Conservation (phyloP, 2,113 vertebrate genomes). For the Cricetomys ansorgei region DNA sequence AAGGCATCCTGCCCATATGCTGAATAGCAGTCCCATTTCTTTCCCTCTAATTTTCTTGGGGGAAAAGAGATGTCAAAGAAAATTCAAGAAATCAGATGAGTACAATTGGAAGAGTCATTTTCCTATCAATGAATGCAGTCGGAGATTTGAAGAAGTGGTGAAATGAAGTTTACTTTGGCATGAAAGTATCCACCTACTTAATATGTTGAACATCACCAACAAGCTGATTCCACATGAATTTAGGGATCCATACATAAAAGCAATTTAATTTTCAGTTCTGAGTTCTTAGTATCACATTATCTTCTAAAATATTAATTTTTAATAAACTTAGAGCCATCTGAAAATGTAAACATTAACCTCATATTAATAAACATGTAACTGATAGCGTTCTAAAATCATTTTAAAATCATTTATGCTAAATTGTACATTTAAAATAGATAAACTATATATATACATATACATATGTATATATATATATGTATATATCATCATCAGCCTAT, state of each 20-base stretch:
- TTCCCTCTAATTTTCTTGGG: conserved; percentile 82
- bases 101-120: conserved; percentile 78
- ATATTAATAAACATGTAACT: conserved; percentile 84
- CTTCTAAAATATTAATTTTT: conserved; percentile 82
- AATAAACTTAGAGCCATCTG: conserved; percentile 83
- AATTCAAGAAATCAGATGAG: conserved; percentile 88
- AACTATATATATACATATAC: too few relatives aligned
- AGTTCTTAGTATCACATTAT: conserved; percentile 81
- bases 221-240: conserved; percentile 82
- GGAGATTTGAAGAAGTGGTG: conserved; percentile 78
- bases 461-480: too few relatives aligned
- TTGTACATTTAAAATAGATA: conserved; percentile 71
- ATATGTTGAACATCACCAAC: conserved; percentile 78
- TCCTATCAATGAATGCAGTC: conserved; percentile 83
- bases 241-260: conserved; percentile 80
- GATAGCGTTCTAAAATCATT: conserved; percentile 73
- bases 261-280: conserved; percentile 78
- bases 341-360: conserved; percentile 86
- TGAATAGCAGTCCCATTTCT: conserved; percentile 84
- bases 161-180: conserved; percentile 83
- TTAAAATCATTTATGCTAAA: conserved; percentile 75
- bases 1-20: conserved; percentile 85
- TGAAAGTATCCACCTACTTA: conserved; percentile 78
- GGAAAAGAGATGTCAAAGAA: conserved; percentile 84
- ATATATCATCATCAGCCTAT: conserved; percentile 73